These are phyloP conservation scores for Coronaproctus castanopsis DNA, from an alignment of 2,888 invertebrate species.

Conservation along the genomic window DNA sequence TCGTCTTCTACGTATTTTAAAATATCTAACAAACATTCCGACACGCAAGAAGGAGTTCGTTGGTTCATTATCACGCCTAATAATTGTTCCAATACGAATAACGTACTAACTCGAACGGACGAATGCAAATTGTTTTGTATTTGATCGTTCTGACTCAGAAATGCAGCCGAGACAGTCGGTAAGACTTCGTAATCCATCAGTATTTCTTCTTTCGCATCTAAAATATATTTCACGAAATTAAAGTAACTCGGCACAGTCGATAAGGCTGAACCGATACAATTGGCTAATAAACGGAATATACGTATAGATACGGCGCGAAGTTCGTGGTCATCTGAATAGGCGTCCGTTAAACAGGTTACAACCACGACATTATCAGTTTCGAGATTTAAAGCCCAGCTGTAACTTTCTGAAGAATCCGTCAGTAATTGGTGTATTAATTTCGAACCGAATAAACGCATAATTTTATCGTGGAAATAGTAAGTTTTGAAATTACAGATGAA, in stretches of 20 bases:
- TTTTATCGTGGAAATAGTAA: neutral
- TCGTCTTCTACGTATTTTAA: conserved; percentile 25
- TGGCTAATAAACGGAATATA: conserved; percentile 29
- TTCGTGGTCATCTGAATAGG: conserved; percentile 33
- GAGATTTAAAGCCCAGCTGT: conserved; percentile 25
- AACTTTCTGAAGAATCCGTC: conserved; percentile 2
- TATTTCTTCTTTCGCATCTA: conserved; percentile 36
- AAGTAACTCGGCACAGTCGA: conserved; percentile 1
- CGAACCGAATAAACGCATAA: neutral
- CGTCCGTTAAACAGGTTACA: conserved; percentile 34
- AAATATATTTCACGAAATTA: conserved; percentile 30
- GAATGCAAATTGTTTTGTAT: conserved; percentile 3
- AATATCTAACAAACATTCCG: conserved; percentile 31
- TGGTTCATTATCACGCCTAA: conserved; percentile 26
- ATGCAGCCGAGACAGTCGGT: conserved; percentile 23
- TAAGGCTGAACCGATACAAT: conserved; percentile 13
- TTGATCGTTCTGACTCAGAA: conserved; percentile 15
- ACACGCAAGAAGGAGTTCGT: conserved; percentile 29
- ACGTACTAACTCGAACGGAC: neutral
- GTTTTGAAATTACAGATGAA: conserved; percentile 9
- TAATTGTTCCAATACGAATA: conserved; percentile 22
- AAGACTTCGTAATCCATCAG: conserved; percentile 44
- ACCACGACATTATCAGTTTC: conserved; percentile 30
- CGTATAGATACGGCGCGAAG: conserved; percentile 37
- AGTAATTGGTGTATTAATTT: conserved; percentile 2